A percentile compares a stretch with the other conserved stretches of the same genome.
phyloP scores from a whole-genome alignment of 1,140 invertebrate genomes.

The Calosoma granatense region DNA sequence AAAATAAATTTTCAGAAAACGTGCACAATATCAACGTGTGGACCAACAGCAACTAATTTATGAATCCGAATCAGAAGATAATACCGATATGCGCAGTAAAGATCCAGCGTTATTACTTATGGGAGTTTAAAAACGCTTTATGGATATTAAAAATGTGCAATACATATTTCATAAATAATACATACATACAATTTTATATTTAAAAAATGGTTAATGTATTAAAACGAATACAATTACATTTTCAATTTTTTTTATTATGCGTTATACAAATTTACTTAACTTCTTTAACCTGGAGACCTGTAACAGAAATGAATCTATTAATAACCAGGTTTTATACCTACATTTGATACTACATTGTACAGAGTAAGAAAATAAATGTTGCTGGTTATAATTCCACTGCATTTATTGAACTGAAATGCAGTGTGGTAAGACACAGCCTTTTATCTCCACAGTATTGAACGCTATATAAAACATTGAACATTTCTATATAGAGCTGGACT shows the following conservation, averaged over 20 bases:
- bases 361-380: neutral
- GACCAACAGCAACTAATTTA: too few species aligned
- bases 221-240: constrained; percentile 11
- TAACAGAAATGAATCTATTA: constrained; percentile 31
- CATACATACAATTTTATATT: constrained; percentile 11
- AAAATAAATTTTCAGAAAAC: too few species aligned
- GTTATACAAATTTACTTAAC: constrained; percentile 48
- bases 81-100: too few species aligned
- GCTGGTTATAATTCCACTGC: constrained; percentile 5
- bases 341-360: neutral
- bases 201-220: constrained; percentile 13
- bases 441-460: constrained; percentile 5
- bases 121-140: too few species aligned
- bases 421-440: constrained; percentile 2
- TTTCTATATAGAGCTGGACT: neutral
- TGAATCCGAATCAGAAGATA: too few species aligned
- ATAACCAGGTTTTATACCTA: constrained; percentile 1
- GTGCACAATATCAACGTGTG: too few species aligned
- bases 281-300: constrained; percentile 75
- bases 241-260: neutral
- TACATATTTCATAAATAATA: neutral
- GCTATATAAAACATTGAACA: neutral
- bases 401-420: constrained; percentile 1
- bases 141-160: too few species aligned
- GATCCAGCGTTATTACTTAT: too few species aligned